A percentile compares a stretch with the other conserved stretches of the same genome.
phyloP scores from a whole-genome alignment of 2,113 vertebrate species.

The Oncorhynchus kisutch region DNA sequence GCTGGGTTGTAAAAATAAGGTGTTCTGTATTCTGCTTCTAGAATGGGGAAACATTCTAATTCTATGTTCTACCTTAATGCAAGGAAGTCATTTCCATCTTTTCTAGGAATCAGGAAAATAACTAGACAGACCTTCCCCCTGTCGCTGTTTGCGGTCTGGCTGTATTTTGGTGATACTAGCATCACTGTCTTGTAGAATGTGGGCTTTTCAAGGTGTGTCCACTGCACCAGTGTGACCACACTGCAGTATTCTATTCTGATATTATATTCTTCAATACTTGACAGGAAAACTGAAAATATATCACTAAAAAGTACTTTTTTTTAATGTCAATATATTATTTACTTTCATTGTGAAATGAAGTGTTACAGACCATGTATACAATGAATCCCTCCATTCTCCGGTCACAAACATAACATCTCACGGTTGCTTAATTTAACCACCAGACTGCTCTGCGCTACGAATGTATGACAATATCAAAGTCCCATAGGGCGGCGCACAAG shows the following conservation, averaged over 20 bases:
- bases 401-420: too few species aligned
- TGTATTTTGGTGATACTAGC: background rate
- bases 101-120: conserved; percentile 1
- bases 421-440: background rate
- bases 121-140: background rate
- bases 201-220: background rate
- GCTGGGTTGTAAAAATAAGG: too few species aligned
- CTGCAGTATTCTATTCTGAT: background rate
- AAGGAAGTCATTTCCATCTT: background rate
- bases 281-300: background rate
- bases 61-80: too few species aligned
- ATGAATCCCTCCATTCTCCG: background rate
- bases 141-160: background rate
- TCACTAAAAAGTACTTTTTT: background rate
- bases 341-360: background rate
- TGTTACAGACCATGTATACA: background rate
- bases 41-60: too few species aligned
- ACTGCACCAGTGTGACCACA: background rate
- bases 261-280: background rate
- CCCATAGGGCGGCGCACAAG: too few species aligned
- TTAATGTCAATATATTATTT: background rate
- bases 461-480: background rate
- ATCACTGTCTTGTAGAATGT: background rate
- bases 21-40: too few species aligned
- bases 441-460: background rate